Evolutionary conservation across 2,888 invertebrate species (phyloP).

Genomic region (Peribatodes rhomboidaria): DNA sequence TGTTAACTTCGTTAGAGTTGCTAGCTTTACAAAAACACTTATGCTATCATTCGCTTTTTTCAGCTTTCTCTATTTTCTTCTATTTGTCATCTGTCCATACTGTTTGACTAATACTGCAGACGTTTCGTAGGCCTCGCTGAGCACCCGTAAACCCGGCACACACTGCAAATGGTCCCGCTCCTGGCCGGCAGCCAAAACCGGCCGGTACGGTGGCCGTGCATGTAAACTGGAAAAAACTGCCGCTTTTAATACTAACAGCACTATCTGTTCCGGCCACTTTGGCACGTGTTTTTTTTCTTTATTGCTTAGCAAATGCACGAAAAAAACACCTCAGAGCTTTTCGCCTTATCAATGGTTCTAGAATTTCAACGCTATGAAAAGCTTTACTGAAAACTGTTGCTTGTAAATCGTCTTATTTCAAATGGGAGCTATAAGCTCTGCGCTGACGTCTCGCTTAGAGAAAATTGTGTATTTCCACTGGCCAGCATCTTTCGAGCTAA

Average conservation of each 20-base stretch:
- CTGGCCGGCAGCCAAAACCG: conserved; percentile 65
- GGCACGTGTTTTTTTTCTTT: conserved; percentile 46
- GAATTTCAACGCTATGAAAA: no score
- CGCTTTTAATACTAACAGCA: conserved; percentile 51
- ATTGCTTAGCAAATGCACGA: conserved; percentile 43
- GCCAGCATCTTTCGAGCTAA: no score
- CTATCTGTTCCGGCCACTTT: conserved; percentile 50
- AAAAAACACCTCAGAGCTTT: conserved; percentile 39
- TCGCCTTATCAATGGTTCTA: background rate
- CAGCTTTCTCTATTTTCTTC: background rate
- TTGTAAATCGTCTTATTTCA: no score
- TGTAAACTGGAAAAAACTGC: conserved; percentile 61
- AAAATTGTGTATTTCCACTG: no score
- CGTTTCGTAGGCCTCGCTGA: conserved; percentile 52
- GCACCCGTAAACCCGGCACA: conserved; percentile 53
- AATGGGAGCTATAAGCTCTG: no score
- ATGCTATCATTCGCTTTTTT: background rate
- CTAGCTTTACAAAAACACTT: background rate
- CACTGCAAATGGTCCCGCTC: conserved; percentile 57
- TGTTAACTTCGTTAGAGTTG: no score
- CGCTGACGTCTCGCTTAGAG: no score
- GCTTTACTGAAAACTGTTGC: no score
- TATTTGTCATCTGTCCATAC: conserved; percentile 15
- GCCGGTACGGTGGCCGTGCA: conserved; percentile 60
- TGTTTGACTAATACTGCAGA: conserved; percentile 7